Evolutionary conservation across 2,113 vertebrate species (phyloP), one percentile per base, ranked within the genome.

Genomic region (Amazona vittata): DNA sequence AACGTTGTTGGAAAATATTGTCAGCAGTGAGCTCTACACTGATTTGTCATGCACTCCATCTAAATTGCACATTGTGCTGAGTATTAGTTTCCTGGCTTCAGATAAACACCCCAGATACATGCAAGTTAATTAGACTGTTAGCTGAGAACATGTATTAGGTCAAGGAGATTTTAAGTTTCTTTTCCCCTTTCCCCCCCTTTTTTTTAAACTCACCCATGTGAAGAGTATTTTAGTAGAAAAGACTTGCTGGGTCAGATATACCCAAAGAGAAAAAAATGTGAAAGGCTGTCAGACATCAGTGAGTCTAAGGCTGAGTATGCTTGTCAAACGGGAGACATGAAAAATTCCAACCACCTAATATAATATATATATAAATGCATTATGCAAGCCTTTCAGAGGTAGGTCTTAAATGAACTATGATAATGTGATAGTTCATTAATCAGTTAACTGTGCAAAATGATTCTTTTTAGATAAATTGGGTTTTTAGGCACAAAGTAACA

Each of bases 81-180:
- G 81, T 84, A 82, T 81, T 93, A 35, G 76, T 95, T 98, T 98
- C 97, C 97, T 97, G 97, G 15, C 37, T 86, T 63, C 79, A 83
- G 82, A 88, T 92, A 96, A 98, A 96, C 94, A 98, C 21, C 49
- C 12, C 49, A 74, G 31, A 26, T 92, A 55, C 70, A 69, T 87
- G 60, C 44, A 77, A 91, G 19, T 91, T 91, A 70, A 89, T 90
- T 68, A 87, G 17, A 33, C 22, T 53, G 2, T 44, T 75, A 59
- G 44, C 75, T 92, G 55, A 70, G 53, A 78, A 53, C 10, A 44
- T 68, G 9, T 19, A 57, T 69, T 57, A 47, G 28, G 24, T 80
- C 39, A 89, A 74, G 44, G 47, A 52, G 26, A 35, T 52, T 79
- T 83, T 43, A 5, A 59, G 21, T 10, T n/a, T 35, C 24, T 59